A percentile compares a stretch with the other conserved stretches of the same genome.
Evolutionary conservation across 2,113 vertebrate genomes (phyloP).

Genomic region (Mola mola): DNA sequence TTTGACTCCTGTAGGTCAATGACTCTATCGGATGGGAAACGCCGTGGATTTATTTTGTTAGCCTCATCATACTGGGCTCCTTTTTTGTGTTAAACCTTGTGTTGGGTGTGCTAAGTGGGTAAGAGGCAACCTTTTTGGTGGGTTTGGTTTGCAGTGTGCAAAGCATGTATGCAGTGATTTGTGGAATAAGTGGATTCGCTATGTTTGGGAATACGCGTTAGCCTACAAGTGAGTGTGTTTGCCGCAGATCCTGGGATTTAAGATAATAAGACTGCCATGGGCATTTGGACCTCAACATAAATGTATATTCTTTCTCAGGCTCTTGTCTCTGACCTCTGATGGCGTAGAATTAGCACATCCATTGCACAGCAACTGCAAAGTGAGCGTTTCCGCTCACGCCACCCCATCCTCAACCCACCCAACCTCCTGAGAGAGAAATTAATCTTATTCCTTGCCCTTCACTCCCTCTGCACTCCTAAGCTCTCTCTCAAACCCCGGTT

Average conservation of each 20-base stretch:
- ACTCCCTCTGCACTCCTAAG: constrained; percentile 72
- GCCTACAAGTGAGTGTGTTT: not conserved
- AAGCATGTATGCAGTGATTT: constrained; percentile 46
- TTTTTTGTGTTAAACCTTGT: constrained; percentile 99
- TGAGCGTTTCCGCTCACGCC: constrained; percentile 45
- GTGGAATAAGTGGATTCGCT: not conserved
- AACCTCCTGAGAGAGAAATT: constrained; percentile 73
- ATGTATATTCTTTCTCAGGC: constrained; percentile 2
- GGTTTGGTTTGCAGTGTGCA: constrained; percentile 52
- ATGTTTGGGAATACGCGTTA: constrained; percentile 11
- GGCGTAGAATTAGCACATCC: constrained; percentile 25
- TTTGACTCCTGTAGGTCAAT: constrained; percentile 86
- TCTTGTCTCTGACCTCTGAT: constrained; percentile 21
- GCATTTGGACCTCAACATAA: not conserved
- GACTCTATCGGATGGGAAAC: constrained; percentile 97
- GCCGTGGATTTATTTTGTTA: constrained; percentile 99
- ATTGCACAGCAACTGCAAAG: constrained; percentile 55
- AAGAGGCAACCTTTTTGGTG: constrained; percentile 84
- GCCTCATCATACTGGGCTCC: constrained; percentile 99
- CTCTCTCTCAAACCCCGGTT: constrained; percentile 63
- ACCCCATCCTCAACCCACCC: constrained; percentile 40
- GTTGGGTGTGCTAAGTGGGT: constrained; percentile 99
- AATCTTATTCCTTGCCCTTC: constrained; percentile 80
- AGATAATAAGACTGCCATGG: not conserved
- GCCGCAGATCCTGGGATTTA: not conserved